Evolutionary conservation across 2,888 invertebrate genomes (phyloP), one percentile per base, ranked within the genome.

Genomic region (Parnassius orleans): DNA sequence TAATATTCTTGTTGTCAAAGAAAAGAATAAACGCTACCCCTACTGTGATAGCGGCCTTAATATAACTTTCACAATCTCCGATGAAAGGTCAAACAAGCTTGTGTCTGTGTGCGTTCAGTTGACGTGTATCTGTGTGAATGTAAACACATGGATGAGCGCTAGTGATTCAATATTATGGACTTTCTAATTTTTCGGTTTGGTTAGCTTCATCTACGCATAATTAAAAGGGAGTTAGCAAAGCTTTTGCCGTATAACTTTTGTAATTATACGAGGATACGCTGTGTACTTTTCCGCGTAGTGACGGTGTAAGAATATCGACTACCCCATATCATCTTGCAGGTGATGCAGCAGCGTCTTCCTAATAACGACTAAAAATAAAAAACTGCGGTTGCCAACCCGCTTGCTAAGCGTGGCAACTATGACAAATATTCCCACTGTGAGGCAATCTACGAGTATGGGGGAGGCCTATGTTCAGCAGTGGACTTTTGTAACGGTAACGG

Each of bases 121-220:
- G 10, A 73, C 72, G 74, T 70, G 71, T 61, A 71, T 51, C 60
- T 61, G 62, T 71, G 56, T 19, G 46, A 46, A 46, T 12, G 55
- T 46, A n/a, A 48, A 48, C 41, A 48, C 41, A 24, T 46, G 55
- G 55, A 56, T 56, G 47, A 33, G 43, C 47, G 48, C 33, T 67
- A 72, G 69, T 71, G 68, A 71, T 73, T 73, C 75, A 78, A 79
- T 80, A 77, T 72, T 78, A 80, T 79, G 77, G 73, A 80, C 86
- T 86, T 86, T 86, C 86, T 86, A 86, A 84, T 79, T 79, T 81
- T 84, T 80, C 74, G 73, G 70, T 69, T 66, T 65, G 58, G 58
- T 15, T 50, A 53, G 50, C n/a, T 41, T 41, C 41, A n/a, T 15
- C 41, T 24, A 10, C 46, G 52, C 10, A 2, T 60, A 11, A 54